These are phyloP conservation scores for Dinothrombium tinctorium DNA, from an alignment of 1,140 invertebrate species.

Conservation along the genomic window DNA sequence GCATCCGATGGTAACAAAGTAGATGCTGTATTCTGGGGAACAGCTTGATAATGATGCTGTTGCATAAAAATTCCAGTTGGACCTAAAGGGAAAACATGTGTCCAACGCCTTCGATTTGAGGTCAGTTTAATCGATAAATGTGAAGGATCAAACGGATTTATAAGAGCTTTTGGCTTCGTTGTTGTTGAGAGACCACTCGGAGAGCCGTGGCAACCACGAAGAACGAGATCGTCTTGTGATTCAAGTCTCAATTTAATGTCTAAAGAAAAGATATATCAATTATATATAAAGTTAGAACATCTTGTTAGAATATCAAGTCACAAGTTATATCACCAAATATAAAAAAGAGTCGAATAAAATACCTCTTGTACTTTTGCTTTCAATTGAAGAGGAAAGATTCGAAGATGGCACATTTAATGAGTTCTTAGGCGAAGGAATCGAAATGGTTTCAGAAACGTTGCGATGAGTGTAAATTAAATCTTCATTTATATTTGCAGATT, in stretches of 20 bases:
- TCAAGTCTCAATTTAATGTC: constrained; percentile 5
- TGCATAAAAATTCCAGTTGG: constrained; percentile 67
- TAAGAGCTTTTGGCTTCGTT: constrained; percentile 17
- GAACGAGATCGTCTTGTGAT: constrained; percentile 11
- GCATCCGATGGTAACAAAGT: constrained; percentile 11
- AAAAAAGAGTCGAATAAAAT: too few species aligned
- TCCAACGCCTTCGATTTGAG: constrained; percentile 85
- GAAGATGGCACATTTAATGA: constrained; percentile 3
- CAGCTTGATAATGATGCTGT: constrained; percentile 62
- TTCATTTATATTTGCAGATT: too few species aligned
- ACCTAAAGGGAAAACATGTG: constrained; percentile 92
- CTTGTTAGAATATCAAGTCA: not conserved
- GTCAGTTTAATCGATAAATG: constrained; percentile 89
- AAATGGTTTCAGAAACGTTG: too few species aligned
- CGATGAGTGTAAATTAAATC: too few species aligned
- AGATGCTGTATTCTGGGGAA: constrained; percentile 14
- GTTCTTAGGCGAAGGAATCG: too few species aligned
- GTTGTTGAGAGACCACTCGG: not conserved
- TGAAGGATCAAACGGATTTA: constrained; percentile 93
- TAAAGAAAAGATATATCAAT: not conserved
- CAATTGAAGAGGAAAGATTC: constrained; percentile 9
- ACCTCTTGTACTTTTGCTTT: constrained; percentile 9
- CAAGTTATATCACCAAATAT: not conserved
- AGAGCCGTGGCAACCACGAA: constrained; percentile 3
- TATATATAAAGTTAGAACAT: not conserved